Evolutionary conservation across 1,140 invertebrate species (phyloP).

Genomic region (Anastatus disparis): DNA sequence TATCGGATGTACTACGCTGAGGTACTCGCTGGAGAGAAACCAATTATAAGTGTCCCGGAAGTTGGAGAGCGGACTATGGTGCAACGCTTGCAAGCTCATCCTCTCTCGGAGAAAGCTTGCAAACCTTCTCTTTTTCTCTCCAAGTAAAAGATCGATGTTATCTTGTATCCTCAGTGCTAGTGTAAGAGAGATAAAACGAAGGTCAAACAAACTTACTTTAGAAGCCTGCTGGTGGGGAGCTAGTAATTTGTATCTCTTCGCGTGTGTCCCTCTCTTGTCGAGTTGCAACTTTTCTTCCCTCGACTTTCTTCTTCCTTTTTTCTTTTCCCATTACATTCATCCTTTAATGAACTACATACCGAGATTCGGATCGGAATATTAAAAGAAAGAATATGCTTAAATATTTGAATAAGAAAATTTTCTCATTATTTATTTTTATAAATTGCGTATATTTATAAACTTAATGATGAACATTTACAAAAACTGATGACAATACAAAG

Average conservation of each 20-base stretch:
- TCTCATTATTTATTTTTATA: no score
- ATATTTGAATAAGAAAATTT: no score
- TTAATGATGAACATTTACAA: no score
- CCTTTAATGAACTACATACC: no score
- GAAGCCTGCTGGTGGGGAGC: neutral
- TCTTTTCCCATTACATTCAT: no score
- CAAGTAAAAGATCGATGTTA: slow-evolving; percentile 31
- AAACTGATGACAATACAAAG: no score
- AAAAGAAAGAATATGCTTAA: no score
- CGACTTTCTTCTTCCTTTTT: no score
- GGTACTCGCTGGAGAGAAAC: slow-evolving; percentile 47
- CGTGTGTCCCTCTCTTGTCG: no score
- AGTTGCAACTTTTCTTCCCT: no score
- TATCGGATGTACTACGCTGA: neutral
- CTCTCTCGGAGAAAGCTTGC: slow-evolving; percentile 8
- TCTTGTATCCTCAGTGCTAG: neutral
- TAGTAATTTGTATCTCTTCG: slow-evolving; percentile 12
- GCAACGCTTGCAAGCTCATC: slow-evolving; percentile 1
- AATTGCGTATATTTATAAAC: no score
- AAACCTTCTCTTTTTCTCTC: slow-evolving; percentile 3
- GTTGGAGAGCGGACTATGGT: slow-evolving; percentile 39
- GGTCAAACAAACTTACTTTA: slow-evolving; percentile 33
- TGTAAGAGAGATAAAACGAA: neutral
- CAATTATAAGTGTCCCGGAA: slow-evolving; percentile 59
- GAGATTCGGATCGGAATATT: no score